Base-by-base conservation (phyloP, 2,888 invertebrate species). In the Troides oblongomaculatus region DNA sequence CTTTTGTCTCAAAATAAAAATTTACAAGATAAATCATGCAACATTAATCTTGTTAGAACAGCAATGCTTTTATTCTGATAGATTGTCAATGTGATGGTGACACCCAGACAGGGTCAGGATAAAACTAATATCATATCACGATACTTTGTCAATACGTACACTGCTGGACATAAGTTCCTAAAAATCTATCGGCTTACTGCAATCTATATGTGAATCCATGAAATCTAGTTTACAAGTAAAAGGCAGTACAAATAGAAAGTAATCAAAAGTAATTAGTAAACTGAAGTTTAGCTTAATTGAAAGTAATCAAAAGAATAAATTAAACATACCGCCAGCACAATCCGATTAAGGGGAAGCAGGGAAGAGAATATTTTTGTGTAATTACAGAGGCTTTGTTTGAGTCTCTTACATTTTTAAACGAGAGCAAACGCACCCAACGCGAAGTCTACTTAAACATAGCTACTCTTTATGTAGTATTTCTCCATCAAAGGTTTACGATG, bases 341-440 rank as follows among this genome's bases (percentile, higher is more conserved):
- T 59, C 30, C 30, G 30, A 59, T 59, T 59, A 30, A 30, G n/a
- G n/a, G 30, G 21, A 53, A 25, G 17, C 12, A 23, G n/a, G 10
- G n/a, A 30, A 36, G 18, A 46, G 58, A 25, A 46, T 25, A 57
- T 25, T 12, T 30, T 50, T 7, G 25, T 12, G 17, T 66, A 59
- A 66, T 66, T 66, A 64, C 50, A 58, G 57, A 43, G 21, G 57
- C 21, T 23, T 21, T 21, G 57, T 57, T 57, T 57, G 23, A 21
- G 17, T 12, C 18, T 50, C 50, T 50, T 50, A 50, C 50, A 50
- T 50, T 50, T 50, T 50, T 18, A 50, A 50, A 50, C 50, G 17
- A 50, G 18, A 50, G 14, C 50, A 50, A 50, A 1, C 50, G 50
- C 17, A 50, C 50, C 18, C 2, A 50, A 18, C 14, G 17, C 18